Evolutionary conservation across 2,797 vertebrate species (phyloP).

Genomic region (Gallinago solitaria): DNA sequence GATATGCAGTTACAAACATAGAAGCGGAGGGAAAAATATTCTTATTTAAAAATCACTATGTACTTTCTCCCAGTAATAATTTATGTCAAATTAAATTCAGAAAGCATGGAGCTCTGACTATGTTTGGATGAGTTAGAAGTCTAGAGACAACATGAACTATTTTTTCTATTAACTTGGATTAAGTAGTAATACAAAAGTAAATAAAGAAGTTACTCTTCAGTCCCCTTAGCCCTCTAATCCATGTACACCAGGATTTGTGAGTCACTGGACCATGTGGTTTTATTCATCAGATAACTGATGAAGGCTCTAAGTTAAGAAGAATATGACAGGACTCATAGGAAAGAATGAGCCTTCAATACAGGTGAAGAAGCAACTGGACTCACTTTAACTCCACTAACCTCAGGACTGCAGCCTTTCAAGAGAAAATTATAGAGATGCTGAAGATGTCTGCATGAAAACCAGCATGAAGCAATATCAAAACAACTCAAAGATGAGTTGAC

Average conservation of each 20-base stretch:
- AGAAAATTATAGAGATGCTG: not conserved
- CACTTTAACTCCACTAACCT: not conserved
- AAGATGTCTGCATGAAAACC: not conserved
- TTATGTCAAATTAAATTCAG: not conserved
- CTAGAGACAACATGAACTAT: not conserved
- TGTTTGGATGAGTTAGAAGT: not conserved
- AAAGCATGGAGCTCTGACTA: not conserved
- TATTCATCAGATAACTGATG: not conserved
- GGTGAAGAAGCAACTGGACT: not conserved
- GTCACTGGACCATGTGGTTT: not conserved
- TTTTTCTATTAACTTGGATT: not conserved
- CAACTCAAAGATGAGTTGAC: accelerated
- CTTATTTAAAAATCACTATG: not conserved
- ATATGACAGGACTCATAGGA: not conserved
- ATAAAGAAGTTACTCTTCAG: not conserved
- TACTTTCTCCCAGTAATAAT: not conserved
- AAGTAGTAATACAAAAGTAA: not conserved
- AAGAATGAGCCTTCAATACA: not conserved
- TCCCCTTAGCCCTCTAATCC: not conserved
- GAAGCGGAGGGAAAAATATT: not conserved
- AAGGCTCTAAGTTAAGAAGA: not conserved
- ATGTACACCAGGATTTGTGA: not conserved
- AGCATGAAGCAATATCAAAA: not conserved
- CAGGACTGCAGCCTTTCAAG: not conserved
- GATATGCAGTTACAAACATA: not conserved